Evolutionary conservation across 2,797 vertebrate species (phyloP), one percentile per base, ranked within the genome.

Genomic region (Pseudopleuronectes americanus): DNA sequence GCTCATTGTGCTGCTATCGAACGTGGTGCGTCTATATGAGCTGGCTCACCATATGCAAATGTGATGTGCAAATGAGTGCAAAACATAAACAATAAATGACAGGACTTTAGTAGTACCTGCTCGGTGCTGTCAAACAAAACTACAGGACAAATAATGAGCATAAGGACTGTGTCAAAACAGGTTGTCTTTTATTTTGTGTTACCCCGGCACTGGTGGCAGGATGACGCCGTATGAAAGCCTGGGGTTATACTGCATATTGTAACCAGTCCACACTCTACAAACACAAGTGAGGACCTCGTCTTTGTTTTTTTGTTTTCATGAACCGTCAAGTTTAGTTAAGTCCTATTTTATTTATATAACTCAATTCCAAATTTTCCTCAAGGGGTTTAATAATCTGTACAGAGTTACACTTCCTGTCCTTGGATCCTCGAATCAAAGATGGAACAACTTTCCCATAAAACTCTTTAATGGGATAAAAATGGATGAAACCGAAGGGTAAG

Each of bases 131-230:
- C 74, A 74, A 67, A 68, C n/a, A n/a, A 71, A 80, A 74, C 26
- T n/a, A 67, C 26, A 71, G 49, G 43, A 56, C 57, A 72, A n/a
- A 43, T 69, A 84, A 78, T 48, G 13, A 77, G 76, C 41, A 54
- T 48, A 36, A 61, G 19, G 38, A 54, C 13, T 24, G 24, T 33
- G 54, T 67, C 65, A 65, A 51, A 74, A 71, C 56, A 68, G 17
- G n/a, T 43, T 28, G 45, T 36, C 1, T 28, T 68, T 31, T 56
- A n/a, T 52, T 64, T 53, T 1, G 21, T 41, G 26, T 38, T 48
- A 31, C 66, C 21, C 16, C 53, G 31, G 19, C 17, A 48, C 19
- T 57, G 4, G 60, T 26, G 31, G 6, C 43, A 36, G 59, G 64
- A 13, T 38, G n/a, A n/a, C 43, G 38, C 36, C 28, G 23, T 6